Conservation (phyloP, 2,888 invertebrate genomes). For the Ephialtes manifestator region DNA sequence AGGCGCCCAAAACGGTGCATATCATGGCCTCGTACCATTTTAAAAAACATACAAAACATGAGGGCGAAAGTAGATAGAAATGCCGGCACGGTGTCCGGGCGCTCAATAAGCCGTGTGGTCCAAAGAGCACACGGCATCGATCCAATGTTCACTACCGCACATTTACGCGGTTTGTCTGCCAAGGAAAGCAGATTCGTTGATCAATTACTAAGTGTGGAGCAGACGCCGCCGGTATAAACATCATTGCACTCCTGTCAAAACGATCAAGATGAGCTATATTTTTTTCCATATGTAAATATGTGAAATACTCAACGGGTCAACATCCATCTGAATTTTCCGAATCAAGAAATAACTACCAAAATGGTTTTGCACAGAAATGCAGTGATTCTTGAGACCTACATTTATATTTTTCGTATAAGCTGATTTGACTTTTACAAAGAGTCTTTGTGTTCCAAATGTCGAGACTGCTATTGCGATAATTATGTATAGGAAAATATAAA, state of each 20-base stretch:
- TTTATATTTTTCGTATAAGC: too few species aligned
- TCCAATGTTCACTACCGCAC: conserved; percentile 55
- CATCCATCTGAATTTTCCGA: too few species aligned
- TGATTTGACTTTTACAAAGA: too few species aligned
- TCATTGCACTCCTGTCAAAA: too few species aligned
- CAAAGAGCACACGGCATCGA: conserved; percentile 34
- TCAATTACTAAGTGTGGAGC: conserved; percentile 30
- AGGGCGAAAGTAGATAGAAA: background rate
- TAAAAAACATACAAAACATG: conserved; percentile 5
- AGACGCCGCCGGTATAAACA: background rate
- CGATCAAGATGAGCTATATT: background rate
- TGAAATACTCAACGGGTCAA: too few species aligned
- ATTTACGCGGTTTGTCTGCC: conserved; percentile 15
- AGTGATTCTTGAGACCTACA: too few species aligned
- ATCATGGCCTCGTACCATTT: background rate
- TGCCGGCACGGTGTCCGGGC: conserved; percentile 32
- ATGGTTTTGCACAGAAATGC: too few species aligned
- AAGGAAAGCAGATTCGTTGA: conserved; percentile 50
- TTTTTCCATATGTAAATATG: too few species aligned
- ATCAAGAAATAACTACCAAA: too few species aligned
- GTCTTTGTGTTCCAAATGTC: too few species aligned
- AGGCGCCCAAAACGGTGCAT: background rate
- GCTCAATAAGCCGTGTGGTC: conserved; percentile 52
- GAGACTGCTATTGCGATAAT: too few species aligned
- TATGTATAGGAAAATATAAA: too few species aligned